Evolutionary conservation across 2,888 invertebrate species (phyloP), one percentile per base, ranked within the genome.

Genomic region (Scaptomyza parva): DNA sequence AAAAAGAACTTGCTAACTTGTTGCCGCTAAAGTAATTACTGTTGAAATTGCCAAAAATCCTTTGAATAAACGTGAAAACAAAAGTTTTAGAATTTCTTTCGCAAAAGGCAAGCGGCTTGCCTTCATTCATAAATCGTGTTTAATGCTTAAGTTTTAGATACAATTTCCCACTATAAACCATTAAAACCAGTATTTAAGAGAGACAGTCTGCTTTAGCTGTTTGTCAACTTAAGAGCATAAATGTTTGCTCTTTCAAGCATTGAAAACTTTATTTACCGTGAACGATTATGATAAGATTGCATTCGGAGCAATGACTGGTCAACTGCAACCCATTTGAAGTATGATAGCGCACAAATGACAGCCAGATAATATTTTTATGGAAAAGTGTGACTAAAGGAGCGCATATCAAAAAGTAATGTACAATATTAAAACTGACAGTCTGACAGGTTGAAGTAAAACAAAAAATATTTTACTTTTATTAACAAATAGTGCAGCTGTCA

Each of bases 181-280:
- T 4, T 2, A 58, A 70, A 72, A 39, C 73, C 73, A 61, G 60
- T 75, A 76, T 75, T 75, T 75, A 71, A 75, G 73, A 75, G 76
- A 58, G 35, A 17, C 28, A 22, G 0, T 17, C 9, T n/a, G n/a
- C 3, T 12, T 18, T 12, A 3, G 22, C n/a, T n/a, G n/a, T n/a
- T n/a, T n/a, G n/a, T n/a, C n/a, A n/a, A n/a, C n/a, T n/a, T 60
- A 65, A 52, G 48, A 51, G 39, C n/a, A 17, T n/a, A 2, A 22
- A 24, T 5, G 11, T 8, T 26, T 11, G 24, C 30, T 30, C 39
- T 59, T 47, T 0, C 9, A 12, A 20, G 3, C 2, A 1, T 11
- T 37, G 8, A 1, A 5, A 4, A 17, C 24, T 57, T 9, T 6
- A 24, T 22, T 37, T 26, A 14, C 12, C 9, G 14, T 12, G 2